A percentile compares a stretch with the other conserved stretches of the same genome.
Conservation (phyloP, 2,113 vertebrate genomes). For the Bucco capensis region DNA sequence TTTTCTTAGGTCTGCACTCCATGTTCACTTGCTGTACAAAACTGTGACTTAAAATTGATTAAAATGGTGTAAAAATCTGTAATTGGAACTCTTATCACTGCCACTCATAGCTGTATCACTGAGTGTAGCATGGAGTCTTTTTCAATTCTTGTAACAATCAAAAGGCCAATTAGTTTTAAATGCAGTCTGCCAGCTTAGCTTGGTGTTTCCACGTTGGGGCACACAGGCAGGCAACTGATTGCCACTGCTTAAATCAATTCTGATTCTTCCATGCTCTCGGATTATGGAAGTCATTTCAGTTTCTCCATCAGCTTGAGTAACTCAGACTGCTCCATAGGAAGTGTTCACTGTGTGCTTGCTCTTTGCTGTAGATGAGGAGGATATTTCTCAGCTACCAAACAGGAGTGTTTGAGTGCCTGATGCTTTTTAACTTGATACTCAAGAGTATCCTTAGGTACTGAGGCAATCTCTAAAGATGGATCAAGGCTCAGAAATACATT, state of each 20-base stretch:
- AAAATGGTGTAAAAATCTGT: neutral
- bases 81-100: neutral
- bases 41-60: conserved; percentile 5
- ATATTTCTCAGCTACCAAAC: neutral
- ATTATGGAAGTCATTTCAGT: neutral
- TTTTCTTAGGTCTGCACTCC: neutral
- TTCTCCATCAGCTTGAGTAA: neutral
- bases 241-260: neutral
- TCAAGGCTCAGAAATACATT: neutral
- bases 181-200: neutral
- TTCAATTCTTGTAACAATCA: neutral
- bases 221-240: neutral
- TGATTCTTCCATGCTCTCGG: neutral
- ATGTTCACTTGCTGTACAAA: neutral
- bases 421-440: neutral
- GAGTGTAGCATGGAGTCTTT: neutral
- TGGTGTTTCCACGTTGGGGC: neutral
- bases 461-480: neutral
- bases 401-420: neutral
- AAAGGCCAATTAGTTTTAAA: neutral
- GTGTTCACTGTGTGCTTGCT: neutral
- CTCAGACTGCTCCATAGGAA: fast-evolving
- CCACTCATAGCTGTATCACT: neutral
- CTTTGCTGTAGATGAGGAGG: neutral
- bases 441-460: fast-evolving